phyloP scores from a whole-genome alignment of 35 echinoderm and acorn worm genomes.

The Lytechinus pictus region DNA sequence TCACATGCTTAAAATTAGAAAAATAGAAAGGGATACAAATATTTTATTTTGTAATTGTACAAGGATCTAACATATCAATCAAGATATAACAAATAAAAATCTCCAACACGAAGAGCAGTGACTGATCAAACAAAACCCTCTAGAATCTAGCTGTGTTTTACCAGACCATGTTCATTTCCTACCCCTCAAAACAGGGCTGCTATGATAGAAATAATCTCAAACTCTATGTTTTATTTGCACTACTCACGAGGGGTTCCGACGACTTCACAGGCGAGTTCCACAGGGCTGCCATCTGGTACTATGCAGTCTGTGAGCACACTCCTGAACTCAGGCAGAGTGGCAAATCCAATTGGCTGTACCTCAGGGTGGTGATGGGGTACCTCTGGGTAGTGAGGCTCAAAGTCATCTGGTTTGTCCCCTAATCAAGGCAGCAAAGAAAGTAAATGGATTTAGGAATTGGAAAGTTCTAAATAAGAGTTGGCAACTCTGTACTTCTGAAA shows the following conservation, averaged over 20 bases:
- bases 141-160: background rate
- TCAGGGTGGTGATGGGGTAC: background rate
- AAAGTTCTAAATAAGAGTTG: background rate
- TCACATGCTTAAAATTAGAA: no score
- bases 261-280: conserved; percentile 88
- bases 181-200: background rate
- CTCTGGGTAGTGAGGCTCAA: background rate
- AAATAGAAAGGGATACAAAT: no score
- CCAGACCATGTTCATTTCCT: background rate
- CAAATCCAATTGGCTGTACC: background rate
- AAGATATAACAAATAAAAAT: no score
- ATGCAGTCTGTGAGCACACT: conserved; percentile 68
- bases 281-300: conserved; percentile 84
- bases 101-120: no score
- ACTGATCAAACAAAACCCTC: no score
- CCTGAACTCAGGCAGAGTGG: conserved; percentile 60
- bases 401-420: conserved; percentile 5
- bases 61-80: no score
- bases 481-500: no score
- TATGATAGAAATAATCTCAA: background rate
- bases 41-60: no score
- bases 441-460: background rate
- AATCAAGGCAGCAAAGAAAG: background rate
- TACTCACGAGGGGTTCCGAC: conserved; percentile 75
- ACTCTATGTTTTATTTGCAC: background rate